phyloP scores from a whole-genome alignment of 2,888 invertebrate species.

The Portevinia maculata region DNA sequence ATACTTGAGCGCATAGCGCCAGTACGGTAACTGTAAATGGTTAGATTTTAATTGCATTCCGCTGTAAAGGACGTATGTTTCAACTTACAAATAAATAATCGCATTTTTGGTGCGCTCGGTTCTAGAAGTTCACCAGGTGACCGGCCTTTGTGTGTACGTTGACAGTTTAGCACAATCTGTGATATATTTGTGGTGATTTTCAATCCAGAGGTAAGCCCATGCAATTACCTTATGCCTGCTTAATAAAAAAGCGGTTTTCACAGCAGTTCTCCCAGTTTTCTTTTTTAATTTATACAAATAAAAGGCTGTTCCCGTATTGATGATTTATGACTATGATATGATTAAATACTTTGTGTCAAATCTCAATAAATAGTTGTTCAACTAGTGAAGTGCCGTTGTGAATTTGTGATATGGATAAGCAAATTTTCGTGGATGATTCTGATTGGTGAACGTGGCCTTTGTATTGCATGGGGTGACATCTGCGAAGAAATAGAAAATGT shows the following conservation, averaged over 20 bases:
- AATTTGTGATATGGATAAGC: slow-evolving; percentile 48
- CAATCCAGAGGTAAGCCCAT: slow-evolving; percentile 2
- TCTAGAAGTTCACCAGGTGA: slow-evolving; percentile 42
- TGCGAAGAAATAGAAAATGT: slow-evolving; percentile 1
- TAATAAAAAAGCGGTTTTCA: slow-evolving; percentile 1
- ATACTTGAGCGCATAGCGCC: slow-evolving; percentile 55
- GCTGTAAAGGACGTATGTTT: background rate
- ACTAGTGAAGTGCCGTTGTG: slow-evolving; percentile 53
- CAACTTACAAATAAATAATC: slow-evolving; percentile 57
- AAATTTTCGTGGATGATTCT: slow-evolving; percentile 74
- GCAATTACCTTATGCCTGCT: background rate
- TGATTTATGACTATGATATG: background rate
- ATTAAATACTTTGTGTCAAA: slow-evolving; percentile 44
- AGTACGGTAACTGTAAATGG: slow-evolving; percentile 23
- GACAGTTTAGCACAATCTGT: slow-evolving; percentile 50
- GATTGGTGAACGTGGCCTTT: slow-evolving; percentile 75
- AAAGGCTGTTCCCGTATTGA: slow-evolving; percentile 2
- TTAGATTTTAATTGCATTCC: background rate
- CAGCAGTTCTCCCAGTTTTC: background rate
- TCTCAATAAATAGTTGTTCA: slow-evolving; percentile 51
- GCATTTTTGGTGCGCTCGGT: slow-evolving; percentile 42
- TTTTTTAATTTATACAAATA: slow-evolving; percentile 5
- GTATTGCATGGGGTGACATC: slow-evolving; percentile 24
- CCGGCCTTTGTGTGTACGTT: slow-evolving; percentile 64
- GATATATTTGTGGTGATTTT: slow-evolving; percentile 1